phyloP scores from a whole-genome alignment of 2,113 vertebrate genomes.

The Talpa occidentalis region DNA sequence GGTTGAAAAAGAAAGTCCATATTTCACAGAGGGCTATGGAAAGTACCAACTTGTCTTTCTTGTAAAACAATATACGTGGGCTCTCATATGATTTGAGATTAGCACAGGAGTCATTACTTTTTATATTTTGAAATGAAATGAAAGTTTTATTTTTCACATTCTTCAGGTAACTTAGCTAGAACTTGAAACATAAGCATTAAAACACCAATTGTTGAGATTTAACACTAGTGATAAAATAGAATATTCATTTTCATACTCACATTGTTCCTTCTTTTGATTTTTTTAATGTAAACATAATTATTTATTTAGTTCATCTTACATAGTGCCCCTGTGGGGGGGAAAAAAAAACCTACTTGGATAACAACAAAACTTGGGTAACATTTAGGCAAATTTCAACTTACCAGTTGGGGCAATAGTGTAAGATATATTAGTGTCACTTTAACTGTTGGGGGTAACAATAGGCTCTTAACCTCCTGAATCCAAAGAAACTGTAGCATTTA shows the following conservation, averaged over 20 bases:
- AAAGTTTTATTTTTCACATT: slow-evolving; percentile 25
- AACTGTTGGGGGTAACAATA: not conserved
- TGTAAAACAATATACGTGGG: not conserved
- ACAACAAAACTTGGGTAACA: slow-evolving; percentile 11
- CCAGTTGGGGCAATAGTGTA: not conserved
- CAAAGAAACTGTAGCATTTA: slow-evolving; percentile 12
- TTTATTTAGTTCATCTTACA: slow-evolving; percentile 3
- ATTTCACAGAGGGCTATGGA: slow-evolving; percentile 14
- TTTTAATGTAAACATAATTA: not conserved
- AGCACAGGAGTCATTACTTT: not conserved
- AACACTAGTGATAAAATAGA: slow-evolving; percentile 24
- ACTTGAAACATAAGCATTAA: slow-evolving; percentile 23
- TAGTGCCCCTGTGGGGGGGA: not conserved
- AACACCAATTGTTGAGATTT: slow-evolving; percentile 16
- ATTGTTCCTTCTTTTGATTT: slow-evolving; percentile 11
- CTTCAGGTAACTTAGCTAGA: slow-evolving; percentile 38
- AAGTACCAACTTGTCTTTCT: not conserved
- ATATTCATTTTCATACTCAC: not conserved
- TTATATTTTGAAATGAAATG: slow-evolving; percentile 53
- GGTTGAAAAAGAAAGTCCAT: not conserved
- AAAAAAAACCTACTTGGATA: not conserved
- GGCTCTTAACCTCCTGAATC: not conserved
- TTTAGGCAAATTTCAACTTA: slow-evolving; percentile 30
- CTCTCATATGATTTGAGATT: not conserved
- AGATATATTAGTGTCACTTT: not conserved